Percentiles rank a stretch among this genome's conserved stretches.
phyloP scores from a whole-genome alignment of 2,888 invertebrate species.

The Cepaea hortensis region DNA sequence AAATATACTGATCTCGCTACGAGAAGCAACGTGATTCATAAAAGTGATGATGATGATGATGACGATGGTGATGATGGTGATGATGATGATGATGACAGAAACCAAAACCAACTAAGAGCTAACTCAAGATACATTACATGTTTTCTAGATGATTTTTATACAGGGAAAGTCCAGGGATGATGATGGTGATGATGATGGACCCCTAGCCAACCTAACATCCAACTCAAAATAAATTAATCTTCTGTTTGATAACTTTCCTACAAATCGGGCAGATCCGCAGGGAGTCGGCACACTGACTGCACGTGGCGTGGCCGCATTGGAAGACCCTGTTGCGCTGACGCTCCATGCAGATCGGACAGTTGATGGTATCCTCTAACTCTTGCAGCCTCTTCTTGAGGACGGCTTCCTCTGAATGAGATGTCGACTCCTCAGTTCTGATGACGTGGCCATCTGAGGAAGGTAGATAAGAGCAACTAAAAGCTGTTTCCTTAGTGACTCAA shows the following conservation, averaged over 20 bases:
- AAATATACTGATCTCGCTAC: too few species aligned
- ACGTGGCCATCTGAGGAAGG: constrained; percentile 46
- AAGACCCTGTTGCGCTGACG: constrained; percentile 88
- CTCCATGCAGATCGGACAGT: constrained; percentile 93
- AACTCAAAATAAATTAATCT: constrained; percentile 80
- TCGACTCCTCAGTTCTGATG: constrained; percentile 30
- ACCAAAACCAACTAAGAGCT: too few species aligned
- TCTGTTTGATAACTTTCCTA: constrained; percentile 85
- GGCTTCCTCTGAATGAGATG: constrained; percentile 39
- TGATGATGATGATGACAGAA: too few species aligned
- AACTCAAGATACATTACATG: too few species aligned
- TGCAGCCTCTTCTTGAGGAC: constrained; percentile 82
- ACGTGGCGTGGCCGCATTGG: constrained; percentile 91
- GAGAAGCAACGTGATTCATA: too few species aligned
- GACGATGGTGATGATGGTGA: too few species aligned
- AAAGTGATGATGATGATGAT: too few species aligned
- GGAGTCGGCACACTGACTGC: constrained; percentile 87
- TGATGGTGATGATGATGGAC: too few species aligned
- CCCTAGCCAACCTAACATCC: neutral
- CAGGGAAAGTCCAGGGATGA: too few species aligned
- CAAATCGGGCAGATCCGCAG: constrained; percentile 91
- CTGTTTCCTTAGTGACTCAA: too few species aligned
- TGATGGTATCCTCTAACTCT: constrained; percentile 90
- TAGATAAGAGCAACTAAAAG: neutral
- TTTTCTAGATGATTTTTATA: too few species aligned